phyloP scores from a whole-genome alignment of 2,888 invertebrate species.

The Papilio elwesi region DNA sequence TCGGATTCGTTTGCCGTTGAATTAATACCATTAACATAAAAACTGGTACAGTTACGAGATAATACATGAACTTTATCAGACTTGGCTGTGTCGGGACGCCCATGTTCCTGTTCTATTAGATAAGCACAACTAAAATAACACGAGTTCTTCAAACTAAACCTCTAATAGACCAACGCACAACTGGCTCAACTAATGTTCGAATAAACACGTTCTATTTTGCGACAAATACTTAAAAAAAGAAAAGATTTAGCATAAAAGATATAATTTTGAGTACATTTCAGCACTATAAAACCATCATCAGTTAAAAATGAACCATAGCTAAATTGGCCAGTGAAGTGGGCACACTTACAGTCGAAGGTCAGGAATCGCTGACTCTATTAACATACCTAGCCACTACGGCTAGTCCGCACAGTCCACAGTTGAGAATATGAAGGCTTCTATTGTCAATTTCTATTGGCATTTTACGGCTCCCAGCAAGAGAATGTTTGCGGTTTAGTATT shows the following conservation, averaged over 20 bases:
- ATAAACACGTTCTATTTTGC: neutral
- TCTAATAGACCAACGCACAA: neutral
- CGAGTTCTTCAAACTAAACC: constrained; percentile 8
- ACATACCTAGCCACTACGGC: too few relatives aligned
- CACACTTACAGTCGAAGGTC: too few relatives aligned
- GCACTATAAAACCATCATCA: neutral
- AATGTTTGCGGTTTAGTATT: too few relatives aligned
- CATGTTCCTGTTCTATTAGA: neutral
- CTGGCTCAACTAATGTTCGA: neutral
- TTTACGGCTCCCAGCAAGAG: too few relatives aligned
- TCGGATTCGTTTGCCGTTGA: neutral
- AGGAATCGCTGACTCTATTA: too few relatives aligned
- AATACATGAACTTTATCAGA: constrained; percentile 20
- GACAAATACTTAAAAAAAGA: neutral
- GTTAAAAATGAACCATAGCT: neutral
- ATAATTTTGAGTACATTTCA: neutral
- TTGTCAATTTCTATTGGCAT: too few relatives aligned
- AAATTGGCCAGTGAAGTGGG: neutral
- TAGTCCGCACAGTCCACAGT: too few relatives aligned
- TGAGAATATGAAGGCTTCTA: too few relatives aligned
- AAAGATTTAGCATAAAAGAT: neutral
- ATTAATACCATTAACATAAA: neutral
- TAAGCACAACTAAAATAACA: constrained; percentile 11
- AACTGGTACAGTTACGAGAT: constrained; percentile 2
- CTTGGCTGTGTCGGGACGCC: neutral